Evolutionary conservation across 2,113 vertebrate genomes (phyloP), one percentile per base, ranked within the genome.

Genomic region (Epinephelus moara): DNA sequence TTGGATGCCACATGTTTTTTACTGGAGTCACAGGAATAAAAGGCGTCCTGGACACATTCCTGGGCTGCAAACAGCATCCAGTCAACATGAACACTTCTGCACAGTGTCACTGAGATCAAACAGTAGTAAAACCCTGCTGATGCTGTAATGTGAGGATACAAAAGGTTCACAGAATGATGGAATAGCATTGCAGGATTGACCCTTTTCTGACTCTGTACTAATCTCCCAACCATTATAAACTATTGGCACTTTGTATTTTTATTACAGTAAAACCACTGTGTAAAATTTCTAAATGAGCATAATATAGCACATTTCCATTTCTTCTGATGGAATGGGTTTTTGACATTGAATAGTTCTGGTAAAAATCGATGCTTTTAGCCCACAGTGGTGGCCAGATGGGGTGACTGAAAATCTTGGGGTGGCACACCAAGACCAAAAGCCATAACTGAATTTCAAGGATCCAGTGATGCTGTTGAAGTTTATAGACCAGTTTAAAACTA

Each of bases 1-100:
- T 70, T 57, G 68, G 70, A 75, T 52, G 60, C 79, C 85, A 61
- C 77, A 75, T 85, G 72, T 71, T 87, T 89, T 82, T 86, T 23
- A 63, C 61, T 80, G 9, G 69, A 76, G 68, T 70, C 17, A 59
- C 25, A 60, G 49, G 81, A 52, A 85, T 69, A 70, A 78, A 75
- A 30, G 18, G 3, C 4, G 3, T 69, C 69, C 18, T 33, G 63
- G 47, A 83, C 55, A 76, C 47, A 77, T 77, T 84, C 66, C 55
- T 50, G 63, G 37, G 52, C 47, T 50, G 59, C 14, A 71, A 69
- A 63, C 25, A 57, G 30, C 64, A 40, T 75, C 69, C 49, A 85
- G 69, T 72, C 53, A 75, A 70, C 40, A 84, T 42, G 49, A 70
- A 81, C 59, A 81, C 42, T 27, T 70, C 59, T 52, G 21, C 37